Conservation (phyloP, 2,113 vertebrate genomes). For the Melanocharis versteri region DNA sequence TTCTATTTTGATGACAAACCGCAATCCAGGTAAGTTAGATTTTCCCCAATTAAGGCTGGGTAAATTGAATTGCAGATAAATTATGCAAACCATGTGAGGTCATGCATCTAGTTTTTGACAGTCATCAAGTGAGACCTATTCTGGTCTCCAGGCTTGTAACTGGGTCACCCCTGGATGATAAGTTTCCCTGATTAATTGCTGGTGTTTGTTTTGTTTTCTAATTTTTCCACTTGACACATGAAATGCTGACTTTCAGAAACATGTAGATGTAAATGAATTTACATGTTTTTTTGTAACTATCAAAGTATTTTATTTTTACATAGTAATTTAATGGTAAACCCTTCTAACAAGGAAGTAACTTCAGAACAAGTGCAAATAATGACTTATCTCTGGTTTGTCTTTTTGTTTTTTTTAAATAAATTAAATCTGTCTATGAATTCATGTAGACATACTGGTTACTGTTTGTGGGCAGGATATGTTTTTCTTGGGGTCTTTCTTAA, state of each 20-base stretch:
- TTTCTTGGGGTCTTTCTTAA: neutral
- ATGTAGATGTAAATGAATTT: neutral
- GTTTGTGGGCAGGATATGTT: neutral
- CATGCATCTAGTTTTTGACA: neutral
- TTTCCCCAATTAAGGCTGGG: neutral
- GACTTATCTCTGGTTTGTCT: neutral
- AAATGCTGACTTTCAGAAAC: neutral
- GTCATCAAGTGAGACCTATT: neutral
- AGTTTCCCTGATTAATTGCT: neutral
- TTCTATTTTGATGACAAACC: slow-evolving; percentile 15
- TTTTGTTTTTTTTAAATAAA: neutral
- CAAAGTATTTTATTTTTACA: neutral
- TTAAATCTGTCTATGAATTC: neutral
- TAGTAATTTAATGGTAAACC: neutral
- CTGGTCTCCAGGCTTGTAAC: neutral
- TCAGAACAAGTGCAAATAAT: neutral
- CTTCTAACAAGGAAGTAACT: neutral
- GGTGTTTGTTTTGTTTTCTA: neutral
- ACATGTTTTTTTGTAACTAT: neutral
- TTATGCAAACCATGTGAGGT: slow-evolving; percentile 9
- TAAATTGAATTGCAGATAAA: neutral
- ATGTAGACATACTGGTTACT: neutral
- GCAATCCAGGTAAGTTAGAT: slow-evolving; percentile 42
- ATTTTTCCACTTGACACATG: neutral
- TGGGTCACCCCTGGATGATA: neutral